These are phyloP conservation scores for Danio jaintianensis DNA, from an alignment of 2,797 vertebrate species.

Conservation along the genomic window DNA sequence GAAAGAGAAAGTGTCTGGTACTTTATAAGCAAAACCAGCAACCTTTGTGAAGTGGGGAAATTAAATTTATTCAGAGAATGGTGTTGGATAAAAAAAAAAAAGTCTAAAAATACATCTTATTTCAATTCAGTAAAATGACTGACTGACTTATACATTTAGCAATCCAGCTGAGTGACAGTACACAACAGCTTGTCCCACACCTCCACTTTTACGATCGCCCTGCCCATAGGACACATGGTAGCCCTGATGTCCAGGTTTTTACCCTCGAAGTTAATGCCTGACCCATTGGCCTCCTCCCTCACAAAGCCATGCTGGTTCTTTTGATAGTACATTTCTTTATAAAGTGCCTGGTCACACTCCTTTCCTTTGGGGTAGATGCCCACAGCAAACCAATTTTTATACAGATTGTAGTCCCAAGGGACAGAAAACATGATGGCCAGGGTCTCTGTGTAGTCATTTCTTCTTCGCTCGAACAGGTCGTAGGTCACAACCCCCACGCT, in stretches of 20 bases:
- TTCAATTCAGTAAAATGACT: conserved; percentile 7
- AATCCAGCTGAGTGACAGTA: conserved; percentile 48
- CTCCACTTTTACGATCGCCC: conserved; percentile 76
- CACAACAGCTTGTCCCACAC: conserved; percentile 76
- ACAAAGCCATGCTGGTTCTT: conserved; percentile 69
- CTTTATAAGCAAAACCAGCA: too few species aligned
- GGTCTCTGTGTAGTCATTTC: conserved; percentile 66
- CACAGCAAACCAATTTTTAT: conserved; percentile 75
- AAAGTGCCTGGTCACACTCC: conserved; percentile 70
- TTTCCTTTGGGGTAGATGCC: conserved; percentile 69
- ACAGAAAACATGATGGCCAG: conserved; percentile 78
- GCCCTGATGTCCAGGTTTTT: conserved; percentile 71
- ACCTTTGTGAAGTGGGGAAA: too few species aligned
- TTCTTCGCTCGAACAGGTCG: conserved; percentile 65
- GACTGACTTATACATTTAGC: conserved; percentile 46
- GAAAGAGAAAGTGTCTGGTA: too few species aligned
- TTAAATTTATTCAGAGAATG: too few species aligned
- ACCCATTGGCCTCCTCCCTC: conserved; percentile 72
- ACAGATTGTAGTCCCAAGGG: conserved; percentile 77
- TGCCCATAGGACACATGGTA: conserved; percentile 74
- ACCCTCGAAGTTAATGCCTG: conserved; percentile 72
- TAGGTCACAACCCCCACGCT: conserved; percentile 77
- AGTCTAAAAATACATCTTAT: background rate
- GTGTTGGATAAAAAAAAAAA: background rate
- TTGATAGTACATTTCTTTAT: conserved; percentile 78